Evolutionary conservation across 2,888 invertebrate genomes (phyloP).

Genomic region (Melieria omissa): DNA sequence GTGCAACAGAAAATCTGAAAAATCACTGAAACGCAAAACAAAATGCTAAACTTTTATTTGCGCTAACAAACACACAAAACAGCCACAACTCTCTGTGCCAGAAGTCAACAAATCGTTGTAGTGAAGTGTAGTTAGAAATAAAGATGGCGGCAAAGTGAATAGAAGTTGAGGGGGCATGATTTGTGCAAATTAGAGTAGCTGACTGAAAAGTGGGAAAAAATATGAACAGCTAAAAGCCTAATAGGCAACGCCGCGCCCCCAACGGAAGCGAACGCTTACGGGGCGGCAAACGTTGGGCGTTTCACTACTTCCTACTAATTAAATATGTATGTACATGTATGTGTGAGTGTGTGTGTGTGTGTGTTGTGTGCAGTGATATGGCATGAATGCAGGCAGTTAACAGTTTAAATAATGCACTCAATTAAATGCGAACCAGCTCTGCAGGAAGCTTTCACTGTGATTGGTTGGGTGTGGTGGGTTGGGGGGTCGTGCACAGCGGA

Average conservation of each 20-base stretch:
- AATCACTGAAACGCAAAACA: too few relatives aligned
- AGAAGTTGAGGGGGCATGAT: too few relatives aligned
- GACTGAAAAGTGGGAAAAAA: not conserved
- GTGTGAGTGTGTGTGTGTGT: too few relatives aligned
- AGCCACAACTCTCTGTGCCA: too few relatives aligned
- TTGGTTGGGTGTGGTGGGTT: not conserved
- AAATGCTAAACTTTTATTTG: too few relatives aligned
- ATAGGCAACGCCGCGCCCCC: not conserved
- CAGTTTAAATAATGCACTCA: constrained; percentile 32
- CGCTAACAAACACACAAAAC: too few relatives aligned
- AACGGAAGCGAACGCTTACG: constrained; percentile 27
- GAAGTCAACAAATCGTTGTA: too few relatives aligned
- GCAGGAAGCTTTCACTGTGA: not conserved
- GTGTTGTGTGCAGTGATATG: not conserved
- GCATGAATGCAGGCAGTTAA: constrained; percentile 32
- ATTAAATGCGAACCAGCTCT: constrained; percentile 21
- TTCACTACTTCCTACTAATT: constrained; percentile 27
- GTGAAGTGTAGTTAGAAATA: too few relatives aligned
- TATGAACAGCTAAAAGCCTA: constrained; percentile 2
- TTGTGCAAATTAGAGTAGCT: too few relatives aligned
- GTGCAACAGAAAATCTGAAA: too few relatives aligned
- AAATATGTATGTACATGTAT: not conserved
- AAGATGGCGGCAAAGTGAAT: too few relatives aligned
- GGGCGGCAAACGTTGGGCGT: constrained; percentile 27
- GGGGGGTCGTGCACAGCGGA: not conserved